These are phyloP conservation scores for Zaprionus inermis DNA, from an alignment of 1,140 invertebrate species.

Conservation along the genomic window DNA sequence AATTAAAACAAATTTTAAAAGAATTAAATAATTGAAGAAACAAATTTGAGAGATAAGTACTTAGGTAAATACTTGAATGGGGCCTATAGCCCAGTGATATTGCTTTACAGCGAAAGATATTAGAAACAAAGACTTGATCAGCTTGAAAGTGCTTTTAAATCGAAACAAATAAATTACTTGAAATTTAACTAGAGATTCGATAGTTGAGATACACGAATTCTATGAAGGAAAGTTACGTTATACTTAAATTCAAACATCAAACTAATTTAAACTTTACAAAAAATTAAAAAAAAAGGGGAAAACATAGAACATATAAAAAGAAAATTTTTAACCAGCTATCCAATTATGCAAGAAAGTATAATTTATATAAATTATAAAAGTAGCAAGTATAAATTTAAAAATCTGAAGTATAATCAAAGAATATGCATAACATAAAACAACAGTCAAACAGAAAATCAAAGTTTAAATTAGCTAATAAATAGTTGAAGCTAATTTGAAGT, in stretches of 20 bases:
- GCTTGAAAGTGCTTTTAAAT: slow-evolving; percentile 27
- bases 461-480: slow-evolving; percentile 52
- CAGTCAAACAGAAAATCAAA: slow-evolving; percentile 39
- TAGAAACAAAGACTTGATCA: slow-evolving; percentile 22
- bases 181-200: slow-evolving; percentile 7
- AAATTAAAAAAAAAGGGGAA: slow-evolving; percentile 5
- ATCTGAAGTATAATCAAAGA: slow-evolving; percentile 31
- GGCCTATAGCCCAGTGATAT: slow-evolving; percentile 32
- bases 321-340: background rate
- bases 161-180: slow-evolving; percentile 16
- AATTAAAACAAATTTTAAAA: slow-evolving; percentile 4
- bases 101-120: slow-evolving; percentile 23
- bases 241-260: slow-evolving; percentile 28
- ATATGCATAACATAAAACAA: slow-evolving; percentile 47
- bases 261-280: slow-evolving; percentile 27
- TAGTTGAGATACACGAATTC: slow-evolving; percentile 13
- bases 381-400: too few relatives aligned
- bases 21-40: slow-evolving; percentile 27
- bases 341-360: slow-evolving; percentile 31
- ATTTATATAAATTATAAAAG: background rate
- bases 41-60: slow-evolving; percentile 3
- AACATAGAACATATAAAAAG: slow-evolving; percentile 13
- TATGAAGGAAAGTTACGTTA: slow-evolving; percentile 34
- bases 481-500: slow-evolving; percentile 68
- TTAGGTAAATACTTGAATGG: slow-evolving; percentile 8